Evolutionary conservation across 1,140 invertebrate genomes (phyloP).

Genomic region (Euwallacea fornicatus): DNA sequence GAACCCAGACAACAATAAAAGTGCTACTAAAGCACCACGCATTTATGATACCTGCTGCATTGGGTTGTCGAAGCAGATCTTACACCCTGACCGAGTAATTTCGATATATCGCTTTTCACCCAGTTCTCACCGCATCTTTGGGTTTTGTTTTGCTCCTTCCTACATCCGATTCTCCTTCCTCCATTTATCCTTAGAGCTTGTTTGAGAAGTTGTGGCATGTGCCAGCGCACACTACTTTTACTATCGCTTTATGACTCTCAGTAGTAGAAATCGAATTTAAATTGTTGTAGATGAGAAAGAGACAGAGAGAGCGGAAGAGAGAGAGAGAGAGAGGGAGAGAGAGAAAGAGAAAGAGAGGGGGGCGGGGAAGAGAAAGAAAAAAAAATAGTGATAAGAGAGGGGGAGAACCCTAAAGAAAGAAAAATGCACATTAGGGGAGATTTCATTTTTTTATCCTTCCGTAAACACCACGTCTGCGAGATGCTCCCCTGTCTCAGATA

Average conservation of each 20-base stretch:
- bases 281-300: too few relatives aligned
- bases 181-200: conserved; percentile 40
- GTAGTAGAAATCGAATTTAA: not conserved
- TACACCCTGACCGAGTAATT: not conserved
- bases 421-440: too few relatives aligned
- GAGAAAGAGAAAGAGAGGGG: too few relatives aligned
- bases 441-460: too few relatives aligned
- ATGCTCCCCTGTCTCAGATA: too few relatives aligned
- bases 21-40: conserved; percentile 7
- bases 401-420: too few relatives aligned
- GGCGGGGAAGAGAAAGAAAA: too few relatives aligned
- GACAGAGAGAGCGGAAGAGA: too few relatives aligned
- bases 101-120: conserved; percentile 11
- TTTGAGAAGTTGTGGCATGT: conserved; percentile 27
- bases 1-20: conserved; percentile 23
- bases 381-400: too few relatives aligned
- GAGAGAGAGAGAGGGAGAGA: too few relatives aligned
- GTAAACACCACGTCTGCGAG: too few relatives aligned
- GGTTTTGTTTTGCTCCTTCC: conserved; percentile 51
- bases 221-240: conserved; percentile 37
- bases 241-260: conserved; percentile 34
- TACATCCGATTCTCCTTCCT: conserved; percentile 45
- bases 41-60: not conserved
- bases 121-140: conserved; percentile 11
- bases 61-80: not conserved